Evolutionary conservation across 2,113 vertebrate genomes (phyloP).

Genomic region (Eulemur rufifrons): DNA sequence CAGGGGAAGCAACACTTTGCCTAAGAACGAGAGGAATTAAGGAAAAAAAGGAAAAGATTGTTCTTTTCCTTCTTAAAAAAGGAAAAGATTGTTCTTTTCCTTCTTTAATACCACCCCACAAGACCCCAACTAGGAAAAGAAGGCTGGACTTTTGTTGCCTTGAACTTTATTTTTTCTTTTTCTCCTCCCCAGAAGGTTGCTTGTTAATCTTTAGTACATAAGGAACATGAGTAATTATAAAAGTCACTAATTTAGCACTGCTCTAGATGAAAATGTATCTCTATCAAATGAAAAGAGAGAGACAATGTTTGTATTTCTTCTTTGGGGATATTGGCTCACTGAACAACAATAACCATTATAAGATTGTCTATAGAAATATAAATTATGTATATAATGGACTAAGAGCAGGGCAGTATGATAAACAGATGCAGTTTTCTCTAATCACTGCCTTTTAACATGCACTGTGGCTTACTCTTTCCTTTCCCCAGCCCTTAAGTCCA

Average conservation of each 20-base stretch:
- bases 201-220: not conserved
- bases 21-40: not conserved
- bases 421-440: not conserved
- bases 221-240: not conserved
- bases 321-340: not conserved
- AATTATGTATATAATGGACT: not conserved
- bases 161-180: not conserved
- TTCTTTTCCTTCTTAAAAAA: not conserved
- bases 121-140: not conserved
- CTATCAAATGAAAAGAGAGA: not conserved
- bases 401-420: rapidly evolving
- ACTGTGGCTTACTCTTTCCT: not conserved
- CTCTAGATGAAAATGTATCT: not conserved
- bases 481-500: not conserved
- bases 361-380: not conserved
- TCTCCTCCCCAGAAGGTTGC: not conserved
- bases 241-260: not conserved
- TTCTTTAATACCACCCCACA: not conserved
- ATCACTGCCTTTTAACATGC: not conserved
- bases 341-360: not conserved
- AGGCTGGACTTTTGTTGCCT: not conserved
- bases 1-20: not conserved
- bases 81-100: not conserved
- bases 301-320: not conserved
- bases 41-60: not conserved